These are phyloP conservation scores for Lymantria dispar DNA, from an alignment of 2,888 invertebrate genomes.

Conservation along the genomic window DNA sequence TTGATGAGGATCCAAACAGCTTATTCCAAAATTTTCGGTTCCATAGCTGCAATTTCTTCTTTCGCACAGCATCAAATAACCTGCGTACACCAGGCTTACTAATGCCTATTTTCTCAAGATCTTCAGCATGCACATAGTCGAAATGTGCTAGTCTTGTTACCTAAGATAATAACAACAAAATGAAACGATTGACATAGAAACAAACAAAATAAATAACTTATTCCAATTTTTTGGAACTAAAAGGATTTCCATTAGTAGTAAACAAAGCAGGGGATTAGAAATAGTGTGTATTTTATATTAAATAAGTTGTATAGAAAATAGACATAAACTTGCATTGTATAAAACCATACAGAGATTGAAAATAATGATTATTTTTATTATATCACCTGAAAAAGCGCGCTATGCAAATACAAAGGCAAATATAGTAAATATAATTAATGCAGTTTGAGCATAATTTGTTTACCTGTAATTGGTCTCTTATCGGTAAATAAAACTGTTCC, in stretches of 20 bases:
- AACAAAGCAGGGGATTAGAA: no score
- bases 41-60: conserved; percentile 91
- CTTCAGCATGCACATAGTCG: conserved; percentile 97
- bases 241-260: background rate
- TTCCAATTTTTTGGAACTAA: background rate
- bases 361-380: no score
- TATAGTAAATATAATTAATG: background rate
- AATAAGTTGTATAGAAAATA: no score
- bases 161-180: conserved; percentile 56
- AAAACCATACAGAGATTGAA: no score
- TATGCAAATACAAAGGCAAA: no score
- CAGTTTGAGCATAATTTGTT: conserved; percentile 22
- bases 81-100: conserved; percentile 96
- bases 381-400: no score
- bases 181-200: background rate
- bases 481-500: conserved; percentile 93
- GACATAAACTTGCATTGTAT: no score
- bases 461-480: conserved; percentile 95
- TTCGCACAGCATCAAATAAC: conserved; percentile 95
- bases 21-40: conserved; percentile 91
- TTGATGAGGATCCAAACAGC: conserved; percentile 84
- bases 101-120: conserved; percentile 96
- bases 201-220: background rate
- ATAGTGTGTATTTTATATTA: no score
- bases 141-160: conserved; percentile 97